Evolutionary conservation across 2,797 vertebrate species (phyloP).

Genomic region (Myotis pilosus): DNA sequence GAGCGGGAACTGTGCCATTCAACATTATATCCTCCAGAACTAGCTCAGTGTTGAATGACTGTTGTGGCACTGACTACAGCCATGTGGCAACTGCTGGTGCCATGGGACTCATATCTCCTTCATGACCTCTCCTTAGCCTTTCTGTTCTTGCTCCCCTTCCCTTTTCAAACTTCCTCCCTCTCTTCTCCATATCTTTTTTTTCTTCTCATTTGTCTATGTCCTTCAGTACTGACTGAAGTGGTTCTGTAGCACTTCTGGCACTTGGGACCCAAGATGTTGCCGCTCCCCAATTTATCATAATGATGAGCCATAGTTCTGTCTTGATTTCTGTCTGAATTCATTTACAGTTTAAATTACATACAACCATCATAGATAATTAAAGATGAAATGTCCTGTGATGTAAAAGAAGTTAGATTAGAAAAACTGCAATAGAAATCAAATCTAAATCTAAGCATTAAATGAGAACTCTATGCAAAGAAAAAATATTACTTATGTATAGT

Average conservation of each 20-base stretch:
- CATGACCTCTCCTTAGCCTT: background rate
- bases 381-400: conserved; percentile 6
- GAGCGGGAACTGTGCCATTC: background rate
- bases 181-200: background rate
- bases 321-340: conserved; percentile 32
- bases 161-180: background rate
- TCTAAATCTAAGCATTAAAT: conserved; percentile 10
- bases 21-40: background rate
- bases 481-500: background rate
- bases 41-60: background rate
- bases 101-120: background rate
- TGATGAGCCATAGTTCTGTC: background rate
- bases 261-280: background rate
- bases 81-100: background rate
- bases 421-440: conserved; percentile 19
- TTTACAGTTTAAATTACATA: conserved; percentile 41
- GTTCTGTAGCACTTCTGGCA: background rate
- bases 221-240: background rate
- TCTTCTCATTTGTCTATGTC: background rate
- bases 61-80: background rate
- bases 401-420: conserved; percentile 56
- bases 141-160: background rate
- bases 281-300: background rate
- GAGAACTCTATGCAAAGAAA: background rate
- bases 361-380: conserved; percentile 26